Evolutionary conservation across 2,888 invertebrate species (phyloP).

Genomic region (Clunio marinus): DNA sequence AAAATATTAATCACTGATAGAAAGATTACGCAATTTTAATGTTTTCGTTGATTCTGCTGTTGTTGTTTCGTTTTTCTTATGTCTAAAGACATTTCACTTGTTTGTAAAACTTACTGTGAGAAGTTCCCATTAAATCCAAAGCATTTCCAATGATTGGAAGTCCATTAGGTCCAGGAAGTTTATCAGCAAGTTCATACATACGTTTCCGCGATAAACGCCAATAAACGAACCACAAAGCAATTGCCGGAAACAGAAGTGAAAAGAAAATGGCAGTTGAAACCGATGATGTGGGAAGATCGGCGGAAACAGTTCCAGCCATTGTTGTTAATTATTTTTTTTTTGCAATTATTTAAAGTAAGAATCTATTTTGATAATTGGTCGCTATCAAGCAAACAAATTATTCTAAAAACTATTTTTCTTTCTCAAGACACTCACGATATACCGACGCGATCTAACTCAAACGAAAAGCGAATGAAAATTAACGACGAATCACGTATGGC

Average conservation of each 20-base stretch:
- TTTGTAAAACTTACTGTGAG: conserved; percentile 59
- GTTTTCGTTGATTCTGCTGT: background rate
- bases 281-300: conserved; percentile 51
- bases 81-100: background rate
- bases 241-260: conserved; percentile 65
- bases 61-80: background rate
- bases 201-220: conserved; percentile 71
- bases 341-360: background rate
- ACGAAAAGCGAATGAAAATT: background rate
- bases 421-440: background rate
- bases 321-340: conserved; percentile 43
- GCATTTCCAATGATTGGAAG: conserved; percentile 71
- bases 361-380: background rate
- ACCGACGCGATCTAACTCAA: background rate
- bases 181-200: conserved; percentile 65
- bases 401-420: background rate
- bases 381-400: background rate
- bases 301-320: conserved; percentile 52
- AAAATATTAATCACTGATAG: too few relatives aligned
- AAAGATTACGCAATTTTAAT: background rate
- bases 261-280: conserved; percentile 62
- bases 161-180: conserved; percentile 68
- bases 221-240: conserved; percentile 68
- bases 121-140: conserved; percentile 66
- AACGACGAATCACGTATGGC: background rate